Evolutionary conservation across 2,888 invertebrate genomes (phyloP).

Genomic region (Allophyes oxyacanthae): DNA sequence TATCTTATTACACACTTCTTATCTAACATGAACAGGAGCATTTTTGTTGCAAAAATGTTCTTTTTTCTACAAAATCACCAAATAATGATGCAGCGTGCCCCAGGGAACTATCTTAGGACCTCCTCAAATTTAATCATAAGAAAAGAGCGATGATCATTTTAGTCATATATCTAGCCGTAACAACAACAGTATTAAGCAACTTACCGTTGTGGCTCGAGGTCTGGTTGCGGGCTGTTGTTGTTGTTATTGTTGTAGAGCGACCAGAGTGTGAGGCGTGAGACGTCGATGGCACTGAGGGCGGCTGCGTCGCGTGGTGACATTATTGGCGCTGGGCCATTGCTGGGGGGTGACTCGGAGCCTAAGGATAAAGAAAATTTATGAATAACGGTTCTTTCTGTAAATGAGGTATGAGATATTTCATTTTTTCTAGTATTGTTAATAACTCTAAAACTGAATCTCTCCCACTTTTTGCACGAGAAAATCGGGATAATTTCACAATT

Average conservation of each 20-base stretch:
- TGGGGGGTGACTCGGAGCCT: slow-evolving; percentile 85
- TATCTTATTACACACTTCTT: too few species aligned
- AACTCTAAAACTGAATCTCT: too few species aligned
- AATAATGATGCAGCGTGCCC: background rate
- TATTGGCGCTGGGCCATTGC: slow-evolving; percentile 83
- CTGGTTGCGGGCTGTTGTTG: slow-evolving; percentile 89
- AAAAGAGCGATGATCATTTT: background rate
- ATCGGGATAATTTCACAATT: too few species aligned
- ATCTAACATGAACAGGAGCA: too few species aligned
- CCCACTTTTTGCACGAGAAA: too few species aligned
- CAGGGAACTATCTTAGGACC: slow-evolving; percentile 12
- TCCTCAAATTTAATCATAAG: background rate
- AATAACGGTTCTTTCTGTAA: background rate
- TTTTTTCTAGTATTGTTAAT: too few species aligned
- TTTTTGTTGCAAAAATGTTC: too few species aligned
- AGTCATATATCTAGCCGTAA: too few species aligned
- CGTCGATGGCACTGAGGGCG: slow-evolving; percentile 92
- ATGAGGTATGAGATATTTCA: too few species aligned
- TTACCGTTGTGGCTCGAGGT: slow-evolving; percentile 85
- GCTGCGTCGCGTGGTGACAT: slow-evolving; percentile 84
- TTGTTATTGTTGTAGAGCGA: slow-evolving; percentile 94
- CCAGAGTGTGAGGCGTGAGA: slow-evolving; percentile 94
- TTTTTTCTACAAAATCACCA: too few species aligned
- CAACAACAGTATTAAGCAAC: slow-evolving; percentile 26
- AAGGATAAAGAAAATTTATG: slow-evolving; percentile 11